Conservation (phyloP, 2,113 vertebrate genomes). For the Microcebus murinus region DNA sequence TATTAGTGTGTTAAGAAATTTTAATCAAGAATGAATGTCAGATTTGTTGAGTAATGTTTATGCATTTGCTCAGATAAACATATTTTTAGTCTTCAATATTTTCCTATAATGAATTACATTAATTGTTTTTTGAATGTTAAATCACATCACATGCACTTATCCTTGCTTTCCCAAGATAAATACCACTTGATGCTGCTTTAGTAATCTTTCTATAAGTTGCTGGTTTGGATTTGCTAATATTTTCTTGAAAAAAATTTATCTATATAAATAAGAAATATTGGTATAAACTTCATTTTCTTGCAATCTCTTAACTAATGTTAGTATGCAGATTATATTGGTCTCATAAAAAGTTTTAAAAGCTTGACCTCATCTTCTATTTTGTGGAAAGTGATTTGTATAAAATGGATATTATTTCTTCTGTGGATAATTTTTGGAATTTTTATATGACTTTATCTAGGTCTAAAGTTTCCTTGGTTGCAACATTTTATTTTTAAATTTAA, state of each 20-base stretch:
- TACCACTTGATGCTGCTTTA: not conserved
- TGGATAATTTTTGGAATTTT: not conserved
- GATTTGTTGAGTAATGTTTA: not conserved
- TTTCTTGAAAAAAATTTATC: not conserved
- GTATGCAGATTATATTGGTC: not conserved
- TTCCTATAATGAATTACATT: not conserved
- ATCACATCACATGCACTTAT: not conserved
- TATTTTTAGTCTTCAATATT: not conserved
- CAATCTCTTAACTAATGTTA: not conserved
- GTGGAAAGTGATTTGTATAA: not conserved
- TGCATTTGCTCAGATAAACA: not conserved
- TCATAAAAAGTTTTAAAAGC: not conserved
- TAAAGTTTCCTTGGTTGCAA: not conserved
- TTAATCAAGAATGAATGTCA: not conserved
- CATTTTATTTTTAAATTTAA: not conserved
- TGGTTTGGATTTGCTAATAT: not conserved
- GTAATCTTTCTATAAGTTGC: not conserved
- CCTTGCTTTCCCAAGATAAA: not conserved
- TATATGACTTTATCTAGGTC: not conserved
- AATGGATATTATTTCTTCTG: not conserved
- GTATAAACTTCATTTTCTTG: not conserved
- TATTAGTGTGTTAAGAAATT: not conserved
- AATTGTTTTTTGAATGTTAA: not conserved
- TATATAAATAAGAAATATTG: not conserved
- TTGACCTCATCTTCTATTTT: not conserved